Evolutionary conservation across 1,140 invertebrate species (phyloP).

Genomic region (Planococcus citri): DNA sequence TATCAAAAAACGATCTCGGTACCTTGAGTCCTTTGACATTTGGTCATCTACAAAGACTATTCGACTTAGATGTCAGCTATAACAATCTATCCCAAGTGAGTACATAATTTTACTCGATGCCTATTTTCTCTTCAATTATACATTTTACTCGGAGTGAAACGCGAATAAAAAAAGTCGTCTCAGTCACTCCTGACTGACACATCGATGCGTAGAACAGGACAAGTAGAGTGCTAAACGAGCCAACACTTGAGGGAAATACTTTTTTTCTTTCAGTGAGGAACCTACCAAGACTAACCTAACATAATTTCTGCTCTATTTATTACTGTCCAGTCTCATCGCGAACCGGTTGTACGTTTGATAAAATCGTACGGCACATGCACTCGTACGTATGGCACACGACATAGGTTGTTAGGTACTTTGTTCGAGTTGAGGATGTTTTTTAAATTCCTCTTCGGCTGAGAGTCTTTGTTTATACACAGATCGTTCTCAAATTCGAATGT

Average conservation of each 20-base stretch:
- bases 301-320: background rate
- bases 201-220: background rate
- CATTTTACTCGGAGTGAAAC: background rate
- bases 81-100: conserved; percentile 49
- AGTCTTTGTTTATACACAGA: background rate
- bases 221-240: background rate
- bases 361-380: background rate
- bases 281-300: too few species aligned
- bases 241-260: background rate
- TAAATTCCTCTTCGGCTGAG: background rate
- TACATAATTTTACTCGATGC: conserved; percentile 26
- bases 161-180: background rate
- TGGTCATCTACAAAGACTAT: conserved; percentile 53
- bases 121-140: conserved; percentile 1
- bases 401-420: too few species aligned
- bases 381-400: too few species aligned
- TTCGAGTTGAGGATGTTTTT: too few species aligned
- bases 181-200: background rate
- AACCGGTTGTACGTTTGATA: background rate
- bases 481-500: background rate
- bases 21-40: conserved; percentile 42
- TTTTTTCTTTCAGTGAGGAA: too few species aligned
- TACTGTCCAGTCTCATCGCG: background rate
- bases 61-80: conserved; percentile 61
- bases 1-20: conserved; percentile 30